These are phyloP conservation scores for Poeciliopsis infans DNA, from an alignment of 2,797 vertebrate genomes.

Conservation along the genomic window DNA sequence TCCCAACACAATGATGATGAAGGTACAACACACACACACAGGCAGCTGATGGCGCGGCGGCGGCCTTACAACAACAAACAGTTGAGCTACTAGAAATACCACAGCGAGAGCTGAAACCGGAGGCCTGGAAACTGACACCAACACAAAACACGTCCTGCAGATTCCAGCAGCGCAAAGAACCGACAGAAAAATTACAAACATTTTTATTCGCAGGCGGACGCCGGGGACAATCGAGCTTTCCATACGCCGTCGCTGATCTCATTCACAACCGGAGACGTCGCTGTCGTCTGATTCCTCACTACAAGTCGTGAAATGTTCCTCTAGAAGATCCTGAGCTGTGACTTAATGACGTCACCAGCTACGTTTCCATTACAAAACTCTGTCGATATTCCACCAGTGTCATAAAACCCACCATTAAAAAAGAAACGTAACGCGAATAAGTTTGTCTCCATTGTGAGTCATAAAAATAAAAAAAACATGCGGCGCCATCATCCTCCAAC, in stretches of 20 bases:
- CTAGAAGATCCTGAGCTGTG: background rate
- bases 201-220: constrained; percentile 49
- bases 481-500: too few species aligned
- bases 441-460: too few species aligned
- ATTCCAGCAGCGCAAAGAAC: constrained; percentile 54
- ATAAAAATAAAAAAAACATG: too few species aligned
- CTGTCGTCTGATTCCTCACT: background rate
- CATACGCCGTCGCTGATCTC: background rate
- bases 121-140: constrained; percentile 64
- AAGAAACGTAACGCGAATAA: too few species aligned
- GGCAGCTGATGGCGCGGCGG: constrained; percentile 74
- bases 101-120: constrained; percentile 48
- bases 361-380: too few species aligned
- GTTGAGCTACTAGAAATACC: constrained; percentile 78
- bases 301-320: background rate
- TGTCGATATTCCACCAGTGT: too few species aligned
- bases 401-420: too few species aligned
- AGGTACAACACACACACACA: constrained; percentile 32
- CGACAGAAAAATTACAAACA: constrained; percentile 51
- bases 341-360: background rate
- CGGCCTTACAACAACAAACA: constrained; percentile 76
- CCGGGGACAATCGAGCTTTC: constrained; percentile 22
- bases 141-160: constrained; percentile 55
- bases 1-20: constrained; percentile 30
- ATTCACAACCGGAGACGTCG: background rate